phyloP scores from a whole-genome alignment of 2,113 vertebrate genomes.

The Vidua macroura region DNA sequence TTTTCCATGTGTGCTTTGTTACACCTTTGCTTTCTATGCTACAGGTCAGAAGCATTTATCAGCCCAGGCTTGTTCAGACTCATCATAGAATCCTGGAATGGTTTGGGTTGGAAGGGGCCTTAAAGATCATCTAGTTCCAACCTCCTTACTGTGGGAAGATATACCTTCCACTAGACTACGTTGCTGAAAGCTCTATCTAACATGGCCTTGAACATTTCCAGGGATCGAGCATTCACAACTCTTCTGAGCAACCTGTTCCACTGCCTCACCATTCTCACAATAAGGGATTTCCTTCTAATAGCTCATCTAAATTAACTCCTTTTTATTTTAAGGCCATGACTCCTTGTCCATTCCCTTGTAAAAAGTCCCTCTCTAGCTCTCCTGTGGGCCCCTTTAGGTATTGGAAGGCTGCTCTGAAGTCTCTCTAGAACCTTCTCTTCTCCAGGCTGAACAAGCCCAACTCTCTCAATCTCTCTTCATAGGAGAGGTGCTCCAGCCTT shows the following conservation, averaged over 20 bases:
- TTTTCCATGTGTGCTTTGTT: not conserved
- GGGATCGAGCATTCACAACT: not conserved
- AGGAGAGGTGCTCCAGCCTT: not conserved
- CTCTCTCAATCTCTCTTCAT: not conserved
- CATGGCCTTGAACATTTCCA: not conserved
- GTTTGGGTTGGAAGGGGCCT: not conserved
- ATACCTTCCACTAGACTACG: not conserved
- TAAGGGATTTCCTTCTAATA: not conserved
- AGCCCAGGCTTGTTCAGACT: not conserved
- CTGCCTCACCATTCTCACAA: not conserved
- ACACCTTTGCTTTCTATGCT: not conserved
- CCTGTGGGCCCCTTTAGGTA: not conserved
- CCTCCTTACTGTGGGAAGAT: not conserved
- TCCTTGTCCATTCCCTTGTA: not conserved
- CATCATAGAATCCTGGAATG: not conserved
- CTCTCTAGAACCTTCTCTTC: not conserved
- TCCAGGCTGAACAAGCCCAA: not conserved
- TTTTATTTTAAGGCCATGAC: not conserved
- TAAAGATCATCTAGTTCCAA: not conserved
- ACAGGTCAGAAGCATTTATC: not conserved
- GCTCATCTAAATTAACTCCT: not conserved
- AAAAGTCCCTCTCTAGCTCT: not conserved
- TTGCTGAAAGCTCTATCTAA: not conserved
- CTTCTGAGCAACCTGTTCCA: not conserved
- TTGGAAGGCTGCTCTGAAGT: not conserved